Base-by-base conservation (phyloP, 2,797 vertebrate genomes). In the Hylomyscus alleni region DNA sequence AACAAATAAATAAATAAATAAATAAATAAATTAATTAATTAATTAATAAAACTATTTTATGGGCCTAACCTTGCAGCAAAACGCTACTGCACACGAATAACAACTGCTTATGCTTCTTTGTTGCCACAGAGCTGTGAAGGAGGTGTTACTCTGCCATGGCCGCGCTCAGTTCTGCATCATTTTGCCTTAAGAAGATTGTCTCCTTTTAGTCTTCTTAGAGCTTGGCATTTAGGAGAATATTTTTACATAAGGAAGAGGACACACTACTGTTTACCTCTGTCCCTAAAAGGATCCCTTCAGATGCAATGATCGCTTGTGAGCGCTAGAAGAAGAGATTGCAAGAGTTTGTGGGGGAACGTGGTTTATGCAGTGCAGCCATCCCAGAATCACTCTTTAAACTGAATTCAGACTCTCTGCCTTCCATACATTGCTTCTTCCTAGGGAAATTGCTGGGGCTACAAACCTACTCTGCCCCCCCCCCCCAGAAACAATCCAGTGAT, bases 11-110 rank as follows among this genome's bases (percentile, higher is more conserved):
- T 7, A 24, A 60, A 8, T 6, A 20, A 58, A 58, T 20, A 20
- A 58, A 20, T 11, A 12, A 29, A 72, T 47, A 78, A 56, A 69
- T 50, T 56, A 24, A 60, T 17, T 19, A 22, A 47, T 69, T 44
- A 44, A 44, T 6, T 44, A 44, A 44, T 6, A 44, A 15, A 76
- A 83, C 56, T 92, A 72, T 26, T 89, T 83, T n/a, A 73, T 91
- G 62, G 44, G 34, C 85, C 29, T 94, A 95, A 12, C 5, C 40
- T 95, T 96, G 90, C 37, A 93, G 37, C 58, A 84, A 52, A 77
- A 62, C 40, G 29, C 26, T 77, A 60, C 37, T 87, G 44, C 15
- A 34, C 60, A n/a, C 0, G n/a, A 83, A 3, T n/a, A n/a, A 44
- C 81, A 13, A 75, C 77, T 60, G 34, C 69, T 6, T n/a, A 2